Percentiles rank a stretch among this genome's conserved stretches.
Evolutionary conservation across 2,888 invertebrate genomes (phyloP).

Genomic region (Steromphala cineraria): DNA sequence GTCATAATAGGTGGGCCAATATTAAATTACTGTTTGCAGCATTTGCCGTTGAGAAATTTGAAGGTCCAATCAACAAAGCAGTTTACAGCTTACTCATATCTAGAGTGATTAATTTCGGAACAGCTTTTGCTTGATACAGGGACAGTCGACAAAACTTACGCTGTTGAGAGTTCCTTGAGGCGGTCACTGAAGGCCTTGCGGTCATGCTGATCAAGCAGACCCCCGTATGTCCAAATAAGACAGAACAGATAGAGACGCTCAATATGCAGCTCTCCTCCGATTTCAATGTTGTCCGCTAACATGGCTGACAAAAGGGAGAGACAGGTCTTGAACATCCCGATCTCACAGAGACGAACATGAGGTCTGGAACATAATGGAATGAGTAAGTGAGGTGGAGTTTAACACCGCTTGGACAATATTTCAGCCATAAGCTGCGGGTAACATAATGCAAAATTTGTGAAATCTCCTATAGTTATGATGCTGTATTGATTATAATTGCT

Average conservation of each 20-base stretch:
- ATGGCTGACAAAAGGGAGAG: slow-evolving; percentile 73
- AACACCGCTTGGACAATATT: not conserved
- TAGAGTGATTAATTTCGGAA: no score
- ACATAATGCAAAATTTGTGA: no score
- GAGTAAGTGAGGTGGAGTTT: no score
- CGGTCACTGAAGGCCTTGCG: slow-evolving; percentile 73
- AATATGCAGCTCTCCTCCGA: slow-evolving; percentile 74
- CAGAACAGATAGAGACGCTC: slow-evolving; percentile 74
- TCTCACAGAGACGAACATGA: slow-evolving; percentile 65
- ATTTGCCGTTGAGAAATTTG: no score
- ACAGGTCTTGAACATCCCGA: slow-evolving; percentile 73
- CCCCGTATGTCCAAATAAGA: slow-evolving; percentile 75
- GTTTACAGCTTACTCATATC: no score
- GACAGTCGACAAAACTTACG: slow-evolving; percentile 57
- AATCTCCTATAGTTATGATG: no score
- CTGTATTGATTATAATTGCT: no score
- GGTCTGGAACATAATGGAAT: slow-evolving; percentile 54
- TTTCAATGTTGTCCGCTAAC: slow-evolving; percentile 74
- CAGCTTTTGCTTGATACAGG: no score
- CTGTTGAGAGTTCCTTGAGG: slow-evolving; percentile 71
- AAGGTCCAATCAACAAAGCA: no score
- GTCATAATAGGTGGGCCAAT: no score
- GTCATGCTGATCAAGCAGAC: slow-evolving; percentile 70
- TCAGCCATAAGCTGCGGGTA: no score
- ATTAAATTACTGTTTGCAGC: no score